A percentile compares a stretch with the other conserved stretches of the same genome.
phyloP scores from a whole-genome alignment of 2,888 invertebrate genomes.

The Lasioglossum malachurum region DNA sequence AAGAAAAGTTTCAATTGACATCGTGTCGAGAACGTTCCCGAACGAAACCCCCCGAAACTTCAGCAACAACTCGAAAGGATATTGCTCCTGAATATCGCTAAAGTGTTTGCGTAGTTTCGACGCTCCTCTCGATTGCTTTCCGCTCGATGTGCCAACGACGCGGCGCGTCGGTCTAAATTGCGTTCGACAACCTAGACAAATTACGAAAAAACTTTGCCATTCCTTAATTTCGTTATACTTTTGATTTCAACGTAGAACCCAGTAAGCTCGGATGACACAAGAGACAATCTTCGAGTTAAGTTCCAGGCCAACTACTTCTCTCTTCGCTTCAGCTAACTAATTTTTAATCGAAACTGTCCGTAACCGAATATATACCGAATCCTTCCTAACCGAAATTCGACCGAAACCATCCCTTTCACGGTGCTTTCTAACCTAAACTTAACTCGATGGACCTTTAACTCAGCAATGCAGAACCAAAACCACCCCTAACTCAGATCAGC shows the following conservation, averaged over 20 bases:
- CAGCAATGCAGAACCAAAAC: neutral
- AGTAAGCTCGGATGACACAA: neutral
- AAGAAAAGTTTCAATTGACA: neutral
- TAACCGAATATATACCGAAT: neutral
- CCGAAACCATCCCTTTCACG: neutral
- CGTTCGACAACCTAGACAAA: slow-evolving; percentile 28
- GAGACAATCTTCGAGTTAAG: neutral
- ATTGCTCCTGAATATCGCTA: neutral
- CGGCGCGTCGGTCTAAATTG: slow-evolving; percentile 27
- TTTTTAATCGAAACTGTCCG: neutral
- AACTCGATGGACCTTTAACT: neutral
- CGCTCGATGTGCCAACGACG: neutral
- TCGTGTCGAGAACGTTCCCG: neutral
- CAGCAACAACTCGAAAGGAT: neutral
- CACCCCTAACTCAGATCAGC: neutral
- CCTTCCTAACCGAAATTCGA: neutral
- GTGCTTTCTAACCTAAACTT: neutral
- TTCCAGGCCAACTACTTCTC: neutral
- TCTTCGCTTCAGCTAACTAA: neutral
- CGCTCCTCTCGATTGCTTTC: slow-evolving; percentile 15
- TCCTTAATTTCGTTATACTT: slow-evolving; percentile 23
- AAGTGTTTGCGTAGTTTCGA: neutral
- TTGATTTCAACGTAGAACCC: no score
- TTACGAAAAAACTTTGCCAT: slow-evolving; percentile 18
- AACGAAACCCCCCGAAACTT: slow-evolving; percentile 7